Base-by-base conservation (phyloP, 2,113 vertebrate genomes). In the Pelodiscus sinensis region DNA sequence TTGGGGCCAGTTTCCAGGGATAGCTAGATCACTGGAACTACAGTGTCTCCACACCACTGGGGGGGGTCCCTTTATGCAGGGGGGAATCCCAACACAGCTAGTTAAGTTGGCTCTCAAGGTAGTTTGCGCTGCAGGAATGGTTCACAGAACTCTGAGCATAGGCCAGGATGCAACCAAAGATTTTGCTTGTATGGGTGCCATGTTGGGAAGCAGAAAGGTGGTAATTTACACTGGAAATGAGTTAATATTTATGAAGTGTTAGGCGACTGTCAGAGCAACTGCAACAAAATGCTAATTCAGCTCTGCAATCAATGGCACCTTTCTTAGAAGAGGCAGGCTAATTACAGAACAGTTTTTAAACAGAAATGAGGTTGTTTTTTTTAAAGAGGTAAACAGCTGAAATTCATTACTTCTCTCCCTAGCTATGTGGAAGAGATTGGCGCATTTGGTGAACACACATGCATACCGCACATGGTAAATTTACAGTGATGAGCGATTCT, bases 291-390 rank as follows among this genome's bases (percentile, higher is more conserved):
- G 92, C 86, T 91, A 91, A 95, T 96, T 93, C 91, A 83, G 85
- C 92, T 68, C 73, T 4, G 85, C 93, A 94, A 93, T 96, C 95
- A 95, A 83, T 83, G 81, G 89, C 9, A 75, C 78, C 93, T 93
- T 92, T 93, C 92, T 90, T 50, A 79, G 79, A 83, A 87, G 86
- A 58, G 79, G 75, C 60, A 18, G 5, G 35, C 10, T 91, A 86
- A 91, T 91, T 88, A 84, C 9, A 52, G 52, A 54, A 54, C 52
- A 54, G 52, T 54, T 54, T 65, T 62, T 54, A 52, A 86, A 71
- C 55, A 92, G 90, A 93, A 91, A 78, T 0, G 78, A 86, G 90
- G 2, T 29, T 44, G 38, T 44, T 44, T 44, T 44, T 80, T 86
- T 81, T 22, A 55, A 89, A 90, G 88, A 89, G 81, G 88, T 79